Evolutionary conservation across 2,888 invertebrate genomes (phyloP), one percentile per base, ranked within the genome.

Genomic region (Pristionchus japonicus): DNA sequence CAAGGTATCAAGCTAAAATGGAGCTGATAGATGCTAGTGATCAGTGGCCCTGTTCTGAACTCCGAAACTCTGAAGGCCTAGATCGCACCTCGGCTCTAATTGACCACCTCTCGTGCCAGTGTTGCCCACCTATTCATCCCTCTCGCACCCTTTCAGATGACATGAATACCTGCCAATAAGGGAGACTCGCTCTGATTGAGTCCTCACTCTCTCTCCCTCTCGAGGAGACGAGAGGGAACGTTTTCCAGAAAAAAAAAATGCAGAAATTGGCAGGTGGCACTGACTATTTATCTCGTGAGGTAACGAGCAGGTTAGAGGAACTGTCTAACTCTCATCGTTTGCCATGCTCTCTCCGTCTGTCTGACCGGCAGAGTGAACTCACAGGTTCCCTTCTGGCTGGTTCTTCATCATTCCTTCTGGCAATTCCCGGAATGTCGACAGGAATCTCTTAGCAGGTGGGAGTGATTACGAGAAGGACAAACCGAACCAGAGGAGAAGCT

Each of bases 21-120:
- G n/a, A n/a, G n/a, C n/a, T n/a, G n/a, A n/a, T n/a, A n/a, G n/a
- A n/a, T n/a, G n/a, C n/a, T n/a, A n/a, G n/a, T n/a, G n/a, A n/a
- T n/a, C n/a, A n/a, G n/a, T n/a, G n/a, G n/a, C n/a, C n/a, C n/a
- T n/a, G n/a, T n/a, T n/a, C n/a, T n/a, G n/a, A n/a, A n/a, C n/a
- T n/a, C n/a, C n/a, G n/a, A n/a, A n/a, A n/a, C n/a, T n/a, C n/a
- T n/a, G n/a, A n/a, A n/a, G n/a, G n/a, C n/a, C n/a, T n/a, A n/a
- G n/a, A n/a, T n/a, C 40, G 43, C 77, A 77, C 43, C 43, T 11
- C 11, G 77, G 77, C 47, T 77, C 77, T 77, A 77, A 77, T 77
- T 77, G 77, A 43, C 9, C 77, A 43, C 17, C 77, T 23, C 77
- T 27, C 23, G 17, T 31, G 67, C 20, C 27, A 27, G 34, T 40